phyloP scores from a whole-genome alignment of 2,113 vertebrate species.

The Zootoca vivipara region DNA sequence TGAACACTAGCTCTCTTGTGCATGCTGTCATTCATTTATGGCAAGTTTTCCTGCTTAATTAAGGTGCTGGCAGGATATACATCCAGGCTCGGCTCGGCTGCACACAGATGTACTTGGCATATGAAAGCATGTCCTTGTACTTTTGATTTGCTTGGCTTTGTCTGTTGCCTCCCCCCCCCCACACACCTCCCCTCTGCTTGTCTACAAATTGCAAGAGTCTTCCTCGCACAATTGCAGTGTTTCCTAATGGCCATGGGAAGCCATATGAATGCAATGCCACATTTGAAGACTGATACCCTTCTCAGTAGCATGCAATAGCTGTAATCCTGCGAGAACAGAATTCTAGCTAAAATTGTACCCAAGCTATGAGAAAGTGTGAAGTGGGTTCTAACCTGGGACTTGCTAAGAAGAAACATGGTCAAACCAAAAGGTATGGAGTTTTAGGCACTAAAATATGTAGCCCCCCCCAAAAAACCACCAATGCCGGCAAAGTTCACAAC shows the following conservation, averaged over 20 bases:
- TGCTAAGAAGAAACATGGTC: background rate
- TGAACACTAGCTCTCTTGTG: background rate
- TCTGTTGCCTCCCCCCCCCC: background rate
- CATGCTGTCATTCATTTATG: background rate
- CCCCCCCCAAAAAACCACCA: no score
- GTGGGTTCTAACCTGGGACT: background rate
- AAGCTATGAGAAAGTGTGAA: background rate
- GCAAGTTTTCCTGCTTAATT: background rate
- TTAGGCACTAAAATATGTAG: background rate
- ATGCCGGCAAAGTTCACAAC: rapidly evolving
- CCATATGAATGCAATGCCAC: background rate
- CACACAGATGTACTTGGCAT: background rate
- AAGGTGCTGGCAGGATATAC: background rate
- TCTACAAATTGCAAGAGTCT: background rate
- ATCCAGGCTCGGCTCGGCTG: background rate
- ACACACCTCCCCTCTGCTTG: background rate
- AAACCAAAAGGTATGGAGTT: background rate
- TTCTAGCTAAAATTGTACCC: background rate
- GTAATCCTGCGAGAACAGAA: background rate
- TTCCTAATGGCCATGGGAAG: background rate
- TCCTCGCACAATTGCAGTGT: rapidly evolving
- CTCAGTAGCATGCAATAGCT: background rate
- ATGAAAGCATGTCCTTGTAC: background rate
- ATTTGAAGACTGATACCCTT: background rate
- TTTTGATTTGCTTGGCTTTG: constrained; percentile 6